phyloP scores from a whole-genome alignment of 2,113 vertebrate species.

The Sinocyclocheilus rhinocerous region DNA sequence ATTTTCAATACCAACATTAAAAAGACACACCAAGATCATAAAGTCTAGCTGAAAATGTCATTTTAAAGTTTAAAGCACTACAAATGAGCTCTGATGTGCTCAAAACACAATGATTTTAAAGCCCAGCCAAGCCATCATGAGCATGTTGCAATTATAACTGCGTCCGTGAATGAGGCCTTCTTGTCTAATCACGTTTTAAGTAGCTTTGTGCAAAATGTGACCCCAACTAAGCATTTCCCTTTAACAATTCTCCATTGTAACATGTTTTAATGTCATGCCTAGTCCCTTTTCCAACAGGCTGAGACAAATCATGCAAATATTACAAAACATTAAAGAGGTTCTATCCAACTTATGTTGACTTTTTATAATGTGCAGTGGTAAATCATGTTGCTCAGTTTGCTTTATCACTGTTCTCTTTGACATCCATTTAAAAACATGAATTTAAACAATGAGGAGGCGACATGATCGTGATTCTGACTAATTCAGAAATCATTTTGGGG shows the following conservation, averaged over 20 bases:
- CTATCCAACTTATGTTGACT: constrained; percentile 7
- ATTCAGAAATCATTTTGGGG: background rate
- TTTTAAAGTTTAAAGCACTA: background rate
- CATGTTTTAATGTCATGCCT: constrained; percentile 15
- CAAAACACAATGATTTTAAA: constrained; percentile 11
- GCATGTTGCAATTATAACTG: constrained; percentile 28
- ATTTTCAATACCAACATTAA: no score
- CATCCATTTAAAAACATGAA: background rate
- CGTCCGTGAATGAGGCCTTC: constrained; percentile 41
- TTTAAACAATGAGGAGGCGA: background rate
- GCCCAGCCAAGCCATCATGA: constrained; percentile 29
- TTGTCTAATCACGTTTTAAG: constrained; percentile 56
- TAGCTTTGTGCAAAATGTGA: constrained; percentile 54
- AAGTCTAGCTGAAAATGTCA: background rate
- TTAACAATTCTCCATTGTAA: constrained; percentile 54
- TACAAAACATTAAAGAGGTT: constrained; percentile 46
- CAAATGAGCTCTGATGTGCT: background rate
- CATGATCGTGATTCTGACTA: background rate
- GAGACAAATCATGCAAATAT: constrained; percentile 52
- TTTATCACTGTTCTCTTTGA: background rate
- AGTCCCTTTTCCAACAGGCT: constrained; percentile 36
- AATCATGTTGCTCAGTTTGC: background rate
- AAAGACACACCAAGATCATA: background rate
- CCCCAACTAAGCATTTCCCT: constrained; percentile 46
- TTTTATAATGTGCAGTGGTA: background rate